These are phyloP conservation scores for Drosophila kokeensis DNA, from an alignment of 2,888 invertebrate species.

Conservation along the genomic window DNA sequence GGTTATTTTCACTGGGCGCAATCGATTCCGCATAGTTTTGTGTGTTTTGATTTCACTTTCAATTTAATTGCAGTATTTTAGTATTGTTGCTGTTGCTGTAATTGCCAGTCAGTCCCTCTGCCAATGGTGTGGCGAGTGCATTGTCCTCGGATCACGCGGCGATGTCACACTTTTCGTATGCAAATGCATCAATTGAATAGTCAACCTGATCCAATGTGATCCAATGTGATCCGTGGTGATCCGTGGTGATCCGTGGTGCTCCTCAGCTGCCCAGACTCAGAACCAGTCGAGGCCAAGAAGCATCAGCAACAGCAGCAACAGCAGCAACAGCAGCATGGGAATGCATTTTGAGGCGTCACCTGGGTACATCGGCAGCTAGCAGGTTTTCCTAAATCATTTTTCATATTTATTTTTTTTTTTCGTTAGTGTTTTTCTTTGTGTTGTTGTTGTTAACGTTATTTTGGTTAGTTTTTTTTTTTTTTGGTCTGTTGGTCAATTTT, in stretches of 20 bases:
- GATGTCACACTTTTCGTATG: slow-evolving; percentile 74
- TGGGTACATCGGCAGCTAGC: slow-evolving; percentile 51
- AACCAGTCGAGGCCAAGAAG: slow-evolving; percentile 32
- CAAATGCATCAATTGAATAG: slow-evolving; percentile 35
- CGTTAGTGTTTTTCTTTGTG: slow-evolving; percentile 17
- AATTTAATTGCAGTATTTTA: slow-evolving; percentile 48
- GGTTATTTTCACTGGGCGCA: slow-evolving; percentile 59
- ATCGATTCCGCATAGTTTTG: slow-evolving; percentile 83
- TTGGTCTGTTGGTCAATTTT: slow-evolving; percentile 70
- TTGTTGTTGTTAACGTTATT: not conserved
- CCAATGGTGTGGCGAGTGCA: slow-evolving; percentile 51
- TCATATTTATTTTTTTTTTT: slow-evolving; percentile 31
- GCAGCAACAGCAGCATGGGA: slow-evolving; percentile 49
- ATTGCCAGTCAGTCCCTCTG: not conserved
- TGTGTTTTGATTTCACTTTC: slow-evolving; percentile 79
- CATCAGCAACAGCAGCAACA: not conserved
- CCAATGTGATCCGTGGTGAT: slow-evolving; percentile 18
- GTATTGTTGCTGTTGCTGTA: not conserved
- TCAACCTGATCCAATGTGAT: slow-evolving; percentile 23
- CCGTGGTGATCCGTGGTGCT: slow-evolving; percentile 24
- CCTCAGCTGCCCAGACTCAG: slow-evolving; percentile 15
- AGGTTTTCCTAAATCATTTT: slow-evolving; percentile 54
- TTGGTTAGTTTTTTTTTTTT: slow-evolving; percentile 17
- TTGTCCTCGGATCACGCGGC: slow-evolving; percentile 72
- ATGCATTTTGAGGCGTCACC: slow-evolving; percentile 66